Evolutionary conservation across 1,140 invertebrate genomes (phyloP).

Genomic region (Zaprionus camerounensis): DNA sequence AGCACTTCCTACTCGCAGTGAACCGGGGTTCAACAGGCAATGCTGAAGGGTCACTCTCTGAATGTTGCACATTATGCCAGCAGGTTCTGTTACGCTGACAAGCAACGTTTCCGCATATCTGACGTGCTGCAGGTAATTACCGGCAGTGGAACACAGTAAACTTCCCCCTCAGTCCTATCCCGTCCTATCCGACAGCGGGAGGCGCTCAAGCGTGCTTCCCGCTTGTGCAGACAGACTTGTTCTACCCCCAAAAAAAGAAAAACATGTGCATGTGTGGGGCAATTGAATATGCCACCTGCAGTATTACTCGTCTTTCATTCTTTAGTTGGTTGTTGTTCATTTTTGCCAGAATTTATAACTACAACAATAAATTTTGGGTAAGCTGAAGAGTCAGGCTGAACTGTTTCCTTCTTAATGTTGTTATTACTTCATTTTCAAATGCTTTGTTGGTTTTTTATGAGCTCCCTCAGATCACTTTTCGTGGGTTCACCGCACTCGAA

Average conservation of each 20-base stretch:
- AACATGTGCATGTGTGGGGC: conserved; percentile 58
- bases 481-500: conserved; percentile 91
- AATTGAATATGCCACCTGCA: conserved; percentile 40
- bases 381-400: conserved; percentile 18
- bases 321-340: conserved; percentile 22
- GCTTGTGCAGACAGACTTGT: conserved; percentile 45
- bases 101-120: conserved; percentile 34
- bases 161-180: conserved; percentile 33
- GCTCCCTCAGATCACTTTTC: conserved; percentile 56
- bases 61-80: conserved; percentile 15
- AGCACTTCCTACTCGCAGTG: conserved; percentile 18
- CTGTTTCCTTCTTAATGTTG: neutral
- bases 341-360: conserved; percentile 41
- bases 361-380: conserved; percentile 58
- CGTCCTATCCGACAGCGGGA: conserved; percentile 4
- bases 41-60: conserved; percentile 17
- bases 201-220: conserved; percentile 75
- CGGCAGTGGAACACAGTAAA: conserved; percentile 52
- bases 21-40: neutral
- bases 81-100: conserved; percentile 37
- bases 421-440: conserved; percentile 43
- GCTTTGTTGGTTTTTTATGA: conserved; percentile 63
- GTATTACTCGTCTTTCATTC: conserved; percentile 33
- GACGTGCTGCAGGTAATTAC: conserved; percentile 73
- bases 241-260: conserved; percentile 38